phyloP scores from a whole-genome alignment of 2,888 invertebrate species.

The Homarus gammarus region DNA sequence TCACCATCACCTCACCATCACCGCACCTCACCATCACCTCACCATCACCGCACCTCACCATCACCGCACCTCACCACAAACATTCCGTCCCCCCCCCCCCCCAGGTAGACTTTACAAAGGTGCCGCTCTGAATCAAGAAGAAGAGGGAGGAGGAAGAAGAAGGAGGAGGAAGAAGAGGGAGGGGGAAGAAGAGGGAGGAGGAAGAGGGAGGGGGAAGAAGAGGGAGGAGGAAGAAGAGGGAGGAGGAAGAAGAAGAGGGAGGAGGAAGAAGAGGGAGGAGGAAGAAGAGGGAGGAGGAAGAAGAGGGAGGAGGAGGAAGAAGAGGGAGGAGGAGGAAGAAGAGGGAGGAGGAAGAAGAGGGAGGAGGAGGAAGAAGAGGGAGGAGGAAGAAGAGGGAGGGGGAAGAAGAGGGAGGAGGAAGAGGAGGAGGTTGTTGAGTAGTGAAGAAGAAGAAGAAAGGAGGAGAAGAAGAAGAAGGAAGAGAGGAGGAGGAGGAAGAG shows the following conservation, averaged over 20 bases:
- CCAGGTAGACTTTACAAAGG: too few relatives aligned
- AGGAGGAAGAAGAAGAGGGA: not conserved
- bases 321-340: not conserved
- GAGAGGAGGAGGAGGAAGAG: not conserved
- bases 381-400: too few relatives aligned
- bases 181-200: not conserved
- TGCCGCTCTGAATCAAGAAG: not conserved
- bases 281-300: not conserved
- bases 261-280: not conserved
- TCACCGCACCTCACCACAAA: too few relatives aligned
- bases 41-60: too few relatives aligned
- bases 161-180: too few relatives aligned
- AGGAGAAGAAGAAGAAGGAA: not conserved
- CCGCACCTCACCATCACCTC: too few relatives aligned
- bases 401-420: slow-evolving; percentile 1
- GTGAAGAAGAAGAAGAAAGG: not conserved
- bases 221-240: not conserved
- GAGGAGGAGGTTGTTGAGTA: not conserved
- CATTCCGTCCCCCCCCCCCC: too few relatives aligned
- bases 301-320: not conserved
- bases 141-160: not conserved
- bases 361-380: not conserved
- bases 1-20: too few relatives aligned
- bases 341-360: not conserved
- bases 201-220: not conserved